These are phyloP conservation scores for Phylloscopus trochilus DNA, from an alignment of 2,113 vertebrate genomes.

Conservation along the genomic window DNA sequence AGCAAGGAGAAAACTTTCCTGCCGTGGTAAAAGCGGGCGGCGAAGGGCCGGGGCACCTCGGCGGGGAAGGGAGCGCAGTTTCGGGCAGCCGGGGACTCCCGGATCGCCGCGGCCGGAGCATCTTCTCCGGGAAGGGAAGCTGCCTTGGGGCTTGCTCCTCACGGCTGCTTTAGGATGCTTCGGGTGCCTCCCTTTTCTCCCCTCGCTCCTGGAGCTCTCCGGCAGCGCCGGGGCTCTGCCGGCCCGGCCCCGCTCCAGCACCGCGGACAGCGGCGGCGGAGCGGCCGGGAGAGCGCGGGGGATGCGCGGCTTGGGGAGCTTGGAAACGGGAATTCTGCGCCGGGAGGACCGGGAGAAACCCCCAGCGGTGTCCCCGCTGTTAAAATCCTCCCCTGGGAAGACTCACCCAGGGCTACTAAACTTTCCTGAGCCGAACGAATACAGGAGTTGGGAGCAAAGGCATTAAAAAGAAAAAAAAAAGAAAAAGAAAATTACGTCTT, in stretches of 20 bases:
- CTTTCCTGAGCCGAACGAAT: neutral
- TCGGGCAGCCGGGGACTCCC: neutral
- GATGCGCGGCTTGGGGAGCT: neutral
- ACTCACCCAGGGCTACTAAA: neutral
- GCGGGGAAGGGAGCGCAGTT: neutral
- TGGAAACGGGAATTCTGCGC: neutral
- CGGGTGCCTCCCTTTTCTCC: too few relatives aligned
- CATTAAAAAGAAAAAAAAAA: neutral
- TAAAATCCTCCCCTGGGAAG: neutral
- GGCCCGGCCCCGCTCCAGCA: neutral
- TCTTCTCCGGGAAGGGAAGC: neutral
- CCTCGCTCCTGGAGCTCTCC: accelerated
- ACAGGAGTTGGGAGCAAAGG: neutral
- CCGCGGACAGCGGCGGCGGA: neutral
- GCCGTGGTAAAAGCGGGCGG: neutral
- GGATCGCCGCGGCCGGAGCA: neutral
- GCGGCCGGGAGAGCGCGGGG: neutral
- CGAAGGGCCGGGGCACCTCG: neutral
- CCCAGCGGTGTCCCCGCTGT: neutral
- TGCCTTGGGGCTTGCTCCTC: neutral
- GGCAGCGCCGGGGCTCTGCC: too few relatives aligned
- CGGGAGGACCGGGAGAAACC: accelerated
- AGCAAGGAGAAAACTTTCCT: neutral
- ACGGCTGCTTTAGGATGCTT: neutral
- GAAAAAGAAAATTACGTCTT: neutral